Base-by-base conservation (phyloP, 2,888 invertebrate species). In the Meliscaeva auricollis region DNA sequence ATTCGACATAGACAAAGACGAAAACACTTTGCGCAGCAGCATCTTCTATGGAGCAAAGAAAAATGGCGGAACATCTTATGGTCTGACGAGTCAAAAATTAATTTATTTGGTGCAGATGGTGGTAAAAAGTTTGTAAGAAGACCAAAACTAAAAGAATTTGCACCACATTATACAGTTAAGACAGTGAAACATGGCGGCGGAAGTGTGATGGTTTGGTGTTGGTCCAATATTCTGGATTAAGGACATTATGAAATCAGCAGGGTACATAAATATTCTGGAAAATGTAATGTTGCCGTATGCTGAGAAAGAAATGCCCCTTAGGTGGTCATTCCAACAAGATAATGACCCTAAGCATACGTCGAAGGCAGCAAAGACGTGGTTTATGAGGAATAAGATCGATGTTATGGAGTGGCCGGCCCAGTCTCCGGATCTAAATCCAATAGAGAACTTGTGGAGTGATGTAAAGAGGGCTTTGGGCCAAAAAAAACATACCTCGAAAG, bases 401-500 rank as follows among this genome's bases (percentile, higher is more conserved):
- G 26, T 26, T 26, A 26, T 26, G 26, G 26, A 26, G 26, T 26
- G 26, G 4, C 26, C 3, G 26, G 26, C 3, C 4, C 26, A 26
- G 26, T 26, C 26, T 26, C 26, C 26, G 4, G 26, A 26, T 26
- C 26, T 26, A 3, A 26, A 3, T 26, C 26, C 26, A 26, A 26
- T 26, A 3, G 1, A 1, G 13, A 50, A 50, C 50, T 0, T 50
- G 26, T 22, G 22, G 13, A 64, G 38, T 60, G 72, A 76, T 72
- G 46, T 80, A 11, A 68, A 79, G 73, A 74, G 54, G 50, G 8
- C 50, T 46, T 52, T 78, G n/a, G 32, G 56, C 4, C 60, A 56
- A 17, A 58, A 32, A 22, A 80, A 79, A 41, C 46, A 66, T 26
- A 35, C 48, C 44, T 73, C 38, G n/a, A 66, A 80, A 52, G 70